Percentiles rank a stretch among this genome's conserved stretches.
Evolutionary conservation across 2,888 invertebrate species (phyloP).

Genomic region (Slavum lentiscoides): DNA sequence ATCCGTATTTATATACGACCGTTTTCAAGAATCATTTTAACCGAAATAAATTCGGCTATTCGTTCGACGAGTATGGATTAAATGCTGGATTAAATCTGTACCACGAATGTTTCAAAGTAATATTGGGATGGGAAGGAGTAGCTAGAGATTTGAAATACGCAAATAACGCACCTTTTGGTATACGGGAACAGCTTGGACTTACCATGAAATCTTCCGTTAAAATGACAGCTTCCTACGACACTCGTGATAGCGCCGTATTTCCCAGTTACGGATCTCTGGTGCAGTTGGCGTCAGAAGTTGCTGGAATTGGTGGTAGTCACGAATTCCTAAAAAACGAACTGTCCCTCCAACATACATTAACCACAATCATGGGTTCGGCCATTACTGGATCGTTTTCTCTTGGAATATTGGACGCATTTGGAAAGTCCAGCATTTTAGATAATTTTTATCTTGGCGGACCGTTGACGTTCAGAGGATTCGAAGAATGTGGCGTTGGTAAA

Average conservation of each 20-base stretch:
- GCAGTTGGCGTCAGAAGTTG: slow-evolving; percentile 78
- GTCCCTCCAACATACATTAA: slow-evolving; percentile 71
- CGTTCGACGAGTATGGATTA: slow-evolving; percentile 51
- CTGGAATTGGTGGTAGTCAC: slow-evolving; percentile 90
- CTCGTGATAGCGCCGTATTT: slow-evolving; percentile 78
- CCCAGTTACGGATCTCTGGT: slow-evolving; percentile 75
- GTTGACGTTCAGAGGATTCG: slow-evolving; percentile 83
- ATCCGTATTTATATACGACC: slow-evolving; percentile 43
- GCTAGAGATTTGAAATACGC: slow-evolving; percentile 76
- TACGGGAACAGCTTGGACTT: slow-evolving; percentile 87
- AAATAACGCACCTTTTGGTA: slow-evolving; percentile 76
- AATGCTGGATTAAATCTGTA: slow-evolving; percentile 45
- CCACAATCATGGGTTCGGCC: slow-evolving; percentile 64
- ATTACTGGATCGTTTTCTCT: slow-evolving; percentile 71
- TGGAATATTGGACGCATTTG: slow-evolving; percentile 68
- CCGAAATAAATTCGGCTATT: slow-evolving; percentile 54
- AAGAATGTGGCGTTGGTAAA: slow-evolving; percentile 83
- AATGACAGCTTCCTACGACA: slow-evolving; percentile 78
- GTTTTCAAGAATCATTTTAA: slow-evolving; percentile 54
- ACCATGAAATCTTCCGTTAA: slow-evolving; percentile 85
- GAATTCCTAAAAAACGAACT: slow-evolving; percentile 83
- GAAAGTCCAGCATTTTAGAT: slow-evolving; percentile 70
- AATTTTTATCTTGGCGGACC: slow-evolving; percentile 89
- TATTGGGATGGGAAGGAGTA: slow-evolving; percentile 83
- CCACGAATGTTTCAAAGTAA: slow-evolving; percentile 66